A percentile compares a stretch with the other conserved stretches of the same genome.
phyloP scores from a whole-genome alignment of 2,113 vertebrate species.

The Python bivittatus region DNA sequence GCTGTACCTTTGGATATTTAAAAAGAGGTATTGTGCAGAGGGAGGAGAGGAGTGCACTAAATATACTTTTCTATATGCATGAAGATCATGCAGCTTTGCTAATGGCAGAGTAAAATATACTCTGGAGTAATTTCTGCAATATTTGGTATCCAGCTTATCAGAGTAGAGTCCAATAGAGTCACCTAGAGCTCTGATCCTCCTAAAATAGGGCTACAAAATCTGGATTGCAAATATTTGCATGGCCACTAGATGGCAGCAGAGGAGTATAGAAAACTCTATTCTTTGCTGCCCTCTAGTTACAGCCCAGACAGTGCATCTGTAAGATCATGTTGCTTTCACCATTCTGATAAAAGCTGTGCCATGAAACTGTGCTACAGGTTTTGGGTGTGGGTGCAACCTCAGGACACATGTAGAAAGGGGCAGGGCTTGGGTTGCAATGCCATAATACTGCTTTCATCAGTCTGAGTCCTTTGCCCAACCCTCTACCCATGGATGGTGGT shows the following conservation, averaged over 20 bases:
- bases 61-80: slow-evolving; percentile 38
- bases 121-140: background rate
- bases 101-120: background rate
- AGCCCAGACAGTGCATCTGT: background rate
- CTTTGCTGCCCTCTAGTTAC: background rate
- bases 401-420: background rate
- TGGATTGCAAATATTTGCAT: background rate
- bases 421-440: background rate
- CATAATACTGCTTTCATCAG: background rate
- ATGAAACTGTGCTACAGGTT: background rate
- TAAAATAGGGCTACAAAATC: background rate
- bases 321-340: background rate
- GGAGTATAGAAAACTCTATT: background rate
- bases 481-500: background rate
- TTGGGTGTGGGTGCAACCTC: background rate
- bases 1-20: slow-evolving; percentile 39
- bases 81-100: background rate
- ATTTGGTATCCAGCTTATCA: background rate
- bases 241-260: background rate
- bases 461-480: background rate
- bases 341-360: no score
- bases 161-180: background rate
- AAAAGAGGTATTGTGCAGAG: slow-evolving; percentile 21
- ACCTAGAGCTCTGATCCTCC: background rate
- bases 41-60: background rate